These are phyloP conservation scores for Isotomurus palustris DNA, from an alignment of 2,888 invertebrate species.

Conservation along the genomic window DNA sequence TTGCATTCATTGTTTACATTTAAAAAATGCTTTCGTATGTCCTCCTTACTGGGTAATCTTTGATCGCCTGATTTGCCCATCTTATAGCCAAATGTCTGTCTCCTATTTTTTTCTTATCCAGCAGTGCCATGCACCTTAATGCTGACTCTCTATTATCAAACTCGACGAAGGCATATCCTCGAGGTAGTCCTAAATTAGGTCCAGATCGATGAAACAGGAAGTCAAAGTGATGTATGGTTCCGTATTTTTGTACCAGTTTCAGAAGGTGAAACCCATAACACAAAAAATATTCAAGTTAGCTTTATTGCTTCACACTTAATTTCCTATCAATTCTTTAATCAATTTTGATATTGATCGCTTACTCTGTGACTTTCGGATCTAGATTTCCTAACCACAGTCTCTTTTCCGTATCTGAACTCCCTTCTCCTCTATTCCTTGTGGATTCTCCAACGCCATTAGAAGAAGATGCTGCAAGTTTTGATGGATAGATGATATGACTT, in stretches of 20 bases:
- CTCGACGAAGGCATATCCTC: constrained; percentile 91
- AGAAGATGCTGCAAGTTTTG: too few relatives aligned
- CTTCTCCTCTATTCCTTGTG: not conserved
- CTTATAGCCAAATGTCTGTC: constrained; percentile 71
- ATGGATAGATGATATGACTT: constrained; percentile 2
- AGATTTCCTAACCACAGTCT: constrained; percentile 89
- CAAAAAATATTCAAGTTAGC: constrained; percentile 38
- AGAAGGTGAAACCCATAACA: constrained; percentile 81
- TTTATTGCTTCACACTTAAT: constrained; percentile 26
- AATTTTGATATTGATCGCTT: constrained; percentile 56
- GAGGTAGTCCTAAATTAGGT: constrained; percentile 63
- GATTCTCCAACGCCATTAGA: not conserved
- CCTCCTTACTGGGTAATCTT: constrained; percentile 20
- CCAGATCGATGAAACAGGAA: constrained; percentile 89
- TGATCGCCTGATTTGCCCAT: constrained; percentile 57
- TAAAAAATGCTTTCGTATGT: not conserved
- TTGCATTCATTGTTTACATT: not conserved
- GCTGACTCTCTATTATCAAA: constrained; percentile 66
- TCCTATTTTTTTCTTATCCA: constrained; percentile 71
- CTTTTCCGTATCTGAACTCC: constrained; percentile 8
- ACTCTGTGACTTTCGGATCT: constrained; percentile 87
- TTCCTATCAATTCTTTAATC: not conserved
- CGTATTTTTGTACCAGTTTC: constrained; percentile 93
- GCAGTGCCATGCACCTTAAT: constrained; percentile 62
- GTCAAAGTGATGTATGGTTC: constrained; percentile 90